Conservation (phyloP, 2,797 vertebrate genomes). For the Rhinella marina region DNA sequence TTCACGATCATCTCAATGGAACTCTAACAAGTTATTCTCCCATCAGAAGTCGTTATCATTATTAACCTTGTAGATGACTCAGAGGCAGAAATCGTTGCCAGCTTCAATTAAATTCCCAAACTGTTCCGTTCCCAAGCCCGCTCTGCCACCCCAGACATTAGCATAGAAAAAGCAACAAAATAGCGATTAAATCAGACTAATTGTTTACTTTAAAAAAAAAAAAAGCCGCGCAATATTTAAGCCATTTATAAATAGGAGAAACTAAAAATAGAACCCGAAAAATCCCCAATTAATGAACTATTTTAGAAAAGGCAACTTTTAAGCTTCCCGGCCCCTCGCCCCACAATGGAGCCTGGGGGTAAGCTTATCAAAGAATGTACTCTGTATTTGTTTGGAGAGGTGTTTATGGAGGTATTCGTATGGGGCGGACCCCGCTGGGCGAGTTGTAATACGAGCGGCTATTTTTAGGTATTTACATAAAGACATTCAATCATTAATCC, state of each 20-base stretch:
- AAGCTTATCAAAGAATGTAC: conserved; percentile 63
- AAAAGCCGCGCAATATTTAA: conserved; percentile 69
- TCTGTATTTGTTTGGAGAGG: conserved; percentile 64
- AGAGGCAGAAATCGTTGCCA: conserved; percentile 70
- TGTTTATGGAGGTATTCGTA: conserved; percentile 66
- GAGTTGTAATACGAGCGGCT: conserved; percentile 60
- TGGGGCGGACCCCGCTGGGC: conserved; percentile 65
- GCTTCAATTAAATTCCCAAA: conserved; percentile 73
- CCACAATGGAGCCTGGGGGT: conserved; percentile 69
- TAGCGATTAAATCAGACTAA: conserved; percentile 72
- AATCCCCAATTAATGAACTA: conserved; percentile 71
- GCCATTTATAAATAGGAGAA: conserved; percentile 67
- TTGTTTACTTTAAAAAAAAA: conserved; percentile 66
- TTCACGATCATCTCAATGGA: background rate
- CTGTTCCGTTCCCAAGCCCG: conserved; percentile 74
- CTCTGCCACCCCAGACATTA: conserved; percentile 70
- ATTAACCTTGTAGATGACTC: conserved; percentile 72
- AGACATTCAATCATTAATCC: conserved; percentile 70
- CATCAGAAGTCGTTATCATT: conserved; percentile 25
- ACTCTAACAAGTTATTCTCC: background rate
- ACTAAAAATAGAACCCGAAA: conserved; percentile 72
- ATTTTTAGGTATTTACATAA: conserved; percentile 65
- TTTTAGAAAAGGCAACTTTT: conserved; percentile 72
- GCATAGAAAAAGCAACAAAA: conserved; percentile 69
- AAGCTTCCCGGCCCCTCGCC: conserved; percentile 62